phyloP scores from a whole-genome alignment of 1,140 invertebrate species.

The Oedothorax gibbosus region DNA sequence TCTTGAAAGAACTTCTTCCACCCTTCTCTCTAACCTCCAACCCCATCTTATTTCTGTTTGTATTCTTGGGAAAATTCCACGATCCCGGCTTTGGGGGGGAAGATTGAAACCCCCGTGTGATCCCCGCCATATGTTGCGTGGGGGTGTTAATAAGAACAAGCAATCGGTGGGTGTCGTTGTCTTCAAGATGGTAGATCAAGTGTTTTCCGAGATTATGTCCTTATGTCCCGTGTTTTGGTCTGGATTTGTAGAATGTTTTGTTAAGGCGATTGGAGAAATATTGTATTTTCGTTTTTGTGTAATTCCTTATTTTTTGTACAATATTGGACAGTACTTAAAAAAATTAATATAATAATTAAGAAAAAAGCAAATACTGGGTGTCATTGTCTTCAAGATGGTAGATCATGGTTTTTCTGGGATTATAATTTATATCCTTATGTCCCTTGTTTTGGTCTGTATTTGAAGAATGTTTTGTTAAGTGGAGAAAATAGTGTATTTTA shows the following conservation, averaged over 20 bases:
- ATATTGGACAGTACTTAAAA: no score
- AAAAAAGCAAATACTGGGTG: no score
- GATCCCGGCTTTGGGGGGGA: slow-evolving; percentile 3
- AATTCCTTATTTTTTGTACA: no score
- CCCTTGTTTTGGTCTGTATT: neutral
- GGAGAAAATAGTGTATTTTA: no score
- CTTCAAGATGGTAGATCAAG: neutral
- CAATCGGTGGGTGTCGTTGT: neutral
- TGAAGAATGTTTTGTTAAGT: neutral
- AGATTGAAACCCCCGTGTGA: slow-evolving; percentile 32
- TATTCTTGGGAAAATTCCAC: slow-evolving; percentile 30
- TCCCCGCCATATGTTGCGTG: slow-evolving; percentile 14
- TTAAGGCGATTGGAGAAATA: neutral
- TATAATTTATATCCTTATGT: slow-evolving; percentile 13
- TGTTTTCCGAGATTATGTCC: neutral
- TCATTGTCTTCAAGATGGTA: neutral
- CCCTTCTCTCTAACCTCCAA: slow-evolving; percentile 2
- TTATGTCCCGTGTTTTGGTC: neutral
- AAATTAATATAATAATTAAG: no score
- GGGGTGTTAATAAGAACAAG: neutral
- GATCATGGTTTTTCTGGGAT: neutral
- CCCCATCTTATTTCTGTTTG: slow-evolving; percentile 20
- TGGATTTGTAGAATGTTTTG: neutral
- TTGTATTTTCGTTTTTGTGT: no score
- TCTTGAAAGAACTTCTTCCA: slow-evolving; percentile 11